Conservation (phyloP, 2,888 invertebrate genomes). For the Nowickia ferox region DNA sequence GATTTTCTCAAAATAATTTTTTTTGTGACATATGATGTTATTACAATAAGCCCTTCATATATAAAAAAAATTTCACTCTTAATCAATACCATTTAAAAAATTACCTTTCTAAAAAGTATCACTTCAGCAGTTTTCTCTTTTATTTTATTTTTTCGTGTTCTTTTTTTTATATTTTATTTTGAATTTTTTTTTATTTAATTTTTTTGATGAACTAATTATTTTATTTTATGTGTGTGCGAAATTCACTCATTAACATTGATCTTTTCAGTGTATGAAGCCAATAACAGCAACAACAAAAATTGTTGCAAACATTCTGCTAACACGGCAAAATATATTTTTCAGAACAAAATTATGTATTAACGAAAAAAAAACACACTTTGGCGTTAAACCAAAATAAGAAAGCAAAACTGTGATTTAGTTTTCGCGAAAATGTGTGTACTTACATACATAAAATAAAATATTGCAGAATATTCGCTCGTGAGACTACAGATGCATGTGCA, state of each 20-base stretch:
- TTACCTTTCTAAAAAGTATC: background rate
- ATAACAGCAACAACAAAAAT: background rate
- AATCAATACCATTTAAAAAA: background rate
- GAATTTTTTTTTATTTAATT: too few relatives aligned
- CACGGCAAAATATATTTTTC: background rate
- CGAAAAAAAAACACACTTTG: constrained; percentile 27
- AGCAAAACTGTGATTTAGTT: background rate
- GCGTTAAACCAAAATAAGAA: constrained; percentile 44
- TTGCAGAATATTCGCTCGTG: constrained; percentile 7
- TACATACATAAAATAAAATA: constrained; percentile 6
- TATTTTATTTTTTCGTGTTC: too few relatives aligned
- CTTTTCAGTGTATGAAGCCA: background rate
- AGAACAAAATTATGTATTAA: background rate
- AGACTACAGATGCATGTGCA: background rate
- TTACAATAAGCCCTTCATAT: too few relatives aligned
- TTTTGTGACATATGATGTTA: too few relatives aligned
- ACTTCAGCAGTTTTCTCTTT: too few relatives aligned
- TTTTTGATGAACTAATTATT: too few relatives aligned
- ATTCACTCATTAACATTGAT: constrained; percentile 37
- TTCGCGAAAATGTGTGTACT: background rate
- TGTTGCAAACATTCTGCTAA: constrained; percentile 8
- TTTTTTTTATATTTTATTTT: too few relatives aligned
- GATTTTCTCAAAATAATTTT: too few relatives aligned
- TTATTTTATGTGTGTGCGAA: background rate
- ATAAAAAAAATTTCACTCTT: too few relatives aligned